Evolutionary conservation across 1,140 invertebrate genomes (phyloP).

Genomic region (Alviniconcha marisindica): DNA sequence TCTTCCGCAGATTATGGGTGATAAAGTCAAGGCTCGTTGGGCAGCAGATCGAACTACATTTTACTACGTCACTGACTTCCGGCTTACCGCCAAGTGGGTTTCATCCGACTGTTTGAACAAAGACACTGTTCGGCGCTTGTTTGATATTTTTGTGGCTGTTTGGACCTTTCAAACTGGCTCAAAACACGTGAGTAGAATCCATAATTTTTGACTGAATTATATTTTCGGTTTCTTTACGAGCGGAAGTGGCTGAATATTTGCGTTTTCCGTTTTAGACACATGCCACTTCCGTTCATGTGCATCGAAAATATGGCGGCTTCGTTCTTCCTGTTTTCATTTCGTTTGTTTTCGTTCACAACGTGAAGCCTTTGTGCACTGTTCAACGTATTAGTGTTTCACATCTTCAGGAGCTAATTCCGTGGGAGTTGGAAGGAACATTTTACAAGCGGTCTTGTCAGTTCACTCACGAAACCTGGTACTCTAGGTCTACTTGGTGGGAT

Average conservation of each 20-base stretch:
- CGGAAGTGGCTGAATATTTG: slow-evolving; percentile 48
- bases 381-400: too few relatives aligned
- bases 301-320: slow-evolving; percentile 23
- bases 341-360: not conserved
- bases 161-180: not conserved
- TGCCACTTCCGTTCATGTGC: slow-evolving; percentile 43
- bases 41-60: slow-evolving; percentile 6
- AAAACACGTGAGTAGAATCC: slow-evolving; percentile 29
- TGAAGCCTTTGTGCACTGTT: too few relatives aligned
- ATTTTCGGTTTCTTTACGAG: slow-evolving; percentile 12
- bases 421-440: too few relatives aligned
- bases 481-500: too few relatives aligned
- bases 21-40: too few relatives aligned
- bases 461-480: too few relatives aligned
- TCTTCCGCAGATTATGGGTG: too few relatives aligned
- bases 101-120: slow-evolving; percentile 34
- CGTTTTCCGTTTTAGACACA: slow-evolving; percentile 44
- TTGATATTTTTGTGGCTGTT: not conserved
- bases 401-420: too few relatives aligned
- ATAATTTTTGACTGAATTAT: not conserved
- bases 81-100: slow-evolving; percentile 16
- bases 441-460: too few relatives aligned
- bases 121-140: slow-evolving; percentile 20
- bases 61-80: slow-evolving; percentile 46
- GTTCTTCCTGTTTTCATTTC: not conserved